Conservation (phyloP, 2,113 vertebrate species). For the Tringa solitaria region DNA sequence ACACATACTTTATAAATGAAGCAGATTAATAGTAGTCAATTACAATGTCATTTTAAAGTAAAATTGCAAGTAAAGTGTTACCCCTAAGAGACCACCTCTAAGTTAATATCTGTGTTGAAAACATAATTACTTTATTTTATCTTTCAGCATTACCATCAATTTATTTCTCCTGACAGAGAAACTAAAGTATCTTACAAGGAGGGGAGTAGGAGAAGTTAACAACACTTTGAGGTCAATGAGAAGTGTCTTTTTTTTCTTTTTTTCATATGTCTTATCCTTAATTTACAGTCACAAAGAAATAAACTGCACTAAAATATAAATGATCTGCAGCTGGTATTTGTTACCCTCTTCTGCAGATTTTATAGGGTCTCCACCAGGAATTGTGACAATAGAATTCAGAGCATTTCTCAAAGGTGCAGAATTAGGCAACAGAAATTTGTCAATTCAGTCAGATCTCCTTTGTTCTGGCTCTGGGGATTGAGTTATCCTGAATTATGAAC, state of each 20-base stretch:
- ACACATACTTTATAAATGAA: background rate
- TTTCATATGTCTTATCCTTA: background rate
- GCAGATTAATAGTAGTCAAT: background rate
- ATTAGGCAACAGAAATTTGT: background rate
- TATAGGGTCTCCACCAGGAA: background rate
- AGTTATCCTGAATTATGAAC: background rate
- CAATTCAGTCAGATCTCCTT: background rate
- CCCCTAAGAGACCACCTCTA: background rate
- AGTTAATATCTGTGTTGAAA: background rate
- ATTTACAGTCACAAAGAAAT: background rate
- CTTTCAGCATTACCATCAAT: background rate
- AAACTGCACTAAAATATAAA: background rate
- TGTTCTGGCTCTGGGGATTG: background rate
- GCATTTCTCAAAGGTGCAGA: background rate
- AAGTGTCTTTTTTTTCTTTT: background rate
- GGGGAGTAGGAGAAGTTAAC: background rate
- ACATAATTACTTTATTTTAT: constrained; percentile 19
- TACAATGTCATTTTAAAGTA: background rate
- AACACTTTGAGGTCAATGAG: background rate
- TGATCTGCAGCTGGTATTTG: background rate
- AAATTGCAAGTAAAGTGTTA: background rate
- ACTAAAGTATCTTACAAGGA: background rate
- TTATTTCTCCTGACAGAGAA: background rate
- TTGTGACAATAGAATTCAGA: background rate
- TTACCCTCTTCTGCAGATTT: background rate